Conservation (phyloP, 1,140 invertebrate genomes). For the Orchestia grillus region DNA sequence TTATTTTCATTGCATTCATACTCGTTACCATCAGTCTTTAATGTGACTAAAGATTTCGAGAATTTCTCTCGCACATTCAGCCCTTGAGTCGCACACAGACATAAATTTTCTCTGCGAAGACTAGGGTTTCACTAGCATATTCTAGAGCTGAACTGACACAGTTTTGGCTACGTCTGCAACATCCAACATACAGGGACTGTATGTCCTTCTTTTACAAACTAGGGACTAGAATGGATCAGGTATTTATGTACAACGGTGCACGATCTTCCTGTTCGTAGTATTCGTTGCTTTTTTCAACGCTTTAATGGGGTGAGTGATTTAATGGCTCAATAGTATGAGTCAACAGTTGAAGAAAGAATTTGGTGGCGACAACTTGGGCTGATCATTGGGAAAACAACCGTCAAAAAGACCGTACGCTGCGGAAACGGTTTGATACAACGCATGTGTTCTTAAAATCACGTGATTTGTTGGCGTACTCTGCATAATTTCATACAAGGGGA, state of each 20-base stretch:
- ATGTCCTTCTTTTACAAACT: not conserved
- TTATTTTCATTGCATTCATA: not conserved
- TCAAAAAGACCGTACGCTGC: not conserved
- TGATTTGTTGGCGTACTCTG: not conserved
- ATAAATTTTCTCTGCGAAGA: not conserved
- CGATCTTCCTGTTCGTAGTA: not conserved
- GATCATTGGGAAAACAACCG: not conserved
- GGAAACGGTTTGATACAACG: too few relatives aligned
- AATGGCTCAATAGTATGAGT: not conserved
- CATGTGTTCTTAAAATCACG: not conserved
- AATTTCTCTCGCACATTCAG: not conserved
- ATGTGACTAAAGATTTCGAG: not conserved
- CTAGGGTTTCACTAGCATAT: not conserved
- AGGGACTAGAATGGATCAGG: slow-evolving; percentile 44
- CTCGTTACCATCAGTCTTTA: not conserved
- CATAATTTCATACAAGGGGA: not conserved
- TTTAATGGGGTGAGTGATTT: not conserved
- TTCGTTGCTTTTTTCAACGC: not conserved
- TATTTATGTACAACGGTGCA: slow-evolving; percentile 33
- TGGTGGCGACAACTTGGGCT: not conserved
- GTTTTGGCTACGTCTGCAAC: not conserved
- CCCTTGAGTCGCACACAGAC: not conserved
- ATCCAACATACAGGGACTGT: not conserved
- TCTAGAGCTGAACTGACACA: not conserved
- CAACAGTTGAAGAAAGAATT: not conserved